Conservation (phyloP, 2,888 invertebrate species). For the Temnothorax ravouxi region DNA sequence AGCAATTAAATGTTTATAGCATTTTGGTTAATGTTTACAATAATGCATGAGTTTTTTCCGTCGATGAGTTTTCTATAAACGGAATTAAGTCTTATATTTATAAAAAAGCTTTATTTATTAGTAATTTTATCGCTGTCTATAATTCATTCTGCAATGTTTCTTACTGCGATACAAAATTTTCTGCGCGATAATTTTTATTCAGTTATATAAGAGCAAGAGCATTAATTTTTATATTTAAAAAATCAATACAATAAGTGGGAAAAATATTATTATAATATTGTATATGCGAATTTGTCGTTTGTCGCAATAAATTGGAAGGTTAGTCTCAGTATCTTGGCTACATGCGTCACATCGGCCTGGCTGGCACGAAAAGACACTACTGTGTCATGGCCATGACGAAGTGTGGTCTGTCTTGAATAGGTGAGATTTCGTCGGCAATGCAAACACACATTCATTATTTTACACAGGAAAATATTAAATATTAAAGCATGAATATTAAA, state of each 20-base stretch:
- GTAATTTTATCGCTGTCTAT: background rate
- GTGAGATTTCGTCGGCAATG: background rate
- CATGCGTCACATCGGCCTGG: conserved; percentile 41
- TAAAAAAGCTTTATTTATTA: background rate
- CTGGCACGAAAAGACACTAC: conserved; percentile 75
- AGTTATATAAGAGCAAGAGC: background rate
- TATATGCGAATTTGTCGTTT: background rate
- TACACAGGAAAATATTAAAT: background rate
- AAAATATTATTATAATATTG: background rate
- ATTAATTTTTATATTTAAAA: background rate
- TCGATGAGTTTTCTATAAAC: background rate
- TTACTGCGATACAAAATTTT: background rate
- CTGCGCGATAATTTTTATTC: background rate
- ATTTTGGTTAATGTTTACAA: background rate
- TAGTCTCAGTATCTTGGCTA: conserved; percentile 29
- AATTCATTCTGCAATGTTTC: background rate
- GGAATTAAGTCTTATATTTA: background rate
- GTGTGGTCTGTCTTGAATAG: conserved; percentile 25
- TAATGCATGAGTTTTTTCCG: background rate
- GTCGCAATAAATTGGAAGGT: conserved; percentile 5
- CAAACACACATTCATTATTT: background rate
- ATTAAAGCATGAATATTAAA: background rate
- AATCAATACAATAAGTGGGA: background rate
- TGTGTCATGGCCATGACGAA: conserved; percentile 73
- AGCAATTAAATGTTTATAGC: background rate